Evolutionary conservation across 92 coral and sea anemone species (phyloP), one percentile per base, ranked within the genome.

Genomic region (Meandrina meandrites): DNA sequence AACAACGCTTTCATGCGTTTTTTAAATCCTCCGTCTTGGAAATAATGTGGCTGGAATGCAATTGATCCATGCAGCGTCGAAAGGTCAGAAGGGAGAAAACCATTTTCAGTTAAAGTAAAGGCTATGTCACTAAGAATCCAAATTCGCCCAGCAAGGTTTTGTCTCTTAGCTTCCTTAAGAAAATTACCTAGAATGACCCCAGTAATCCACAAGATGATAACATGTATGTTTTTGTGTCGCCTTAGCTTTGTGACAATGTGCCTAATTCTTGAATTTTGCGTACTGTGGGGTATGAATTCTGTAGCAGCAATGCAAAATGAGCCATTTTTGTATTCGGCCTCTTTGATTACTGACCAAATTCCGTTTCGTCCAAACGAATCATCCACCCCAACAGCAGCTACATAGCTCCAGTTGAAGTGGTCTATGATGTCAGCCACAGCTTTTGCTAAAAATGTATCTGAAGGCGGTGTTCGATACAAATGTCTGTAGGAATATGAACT

Each of bases 371-470:
- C 81, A 30, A 45, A 77, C 51, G 81, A 48, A 28, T 37, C 57
- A 21, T 77, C 81, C 21, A 77, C 18, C 8, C 64, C 60, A 42
- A 77, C 62, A 17, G 81, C 81, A n/a, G 64, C 81, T 8, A 77
- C 81, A 18, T 77, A 77, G 7, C 35, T 77, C 64, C 81, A 77
- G 34, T 51, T 51, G 34, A 77, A 77, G 64, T 36, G 36, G 0
- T 77, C 81, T 24, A 77, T 48, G 81, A 77, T 48, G n/a, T 77
- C 64, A 13, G 62, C 81, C 60, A 77, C 37, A 10, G 81, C 81
- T 47, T 48, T 48, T n/a, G 37, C 81, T 77, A 35, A 50, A 19
- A 42, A 77, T 27, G 34, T 47, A n/a, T 77, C 81, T 12, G 64
- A 19, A 16, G 81, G 34, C 42, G 15, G 37, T 9, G 81, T 77